Evolutionary conservation across 2,797 vertebrate species (phyloP).

Genomic region (Pangasius krempfi): DNA sequence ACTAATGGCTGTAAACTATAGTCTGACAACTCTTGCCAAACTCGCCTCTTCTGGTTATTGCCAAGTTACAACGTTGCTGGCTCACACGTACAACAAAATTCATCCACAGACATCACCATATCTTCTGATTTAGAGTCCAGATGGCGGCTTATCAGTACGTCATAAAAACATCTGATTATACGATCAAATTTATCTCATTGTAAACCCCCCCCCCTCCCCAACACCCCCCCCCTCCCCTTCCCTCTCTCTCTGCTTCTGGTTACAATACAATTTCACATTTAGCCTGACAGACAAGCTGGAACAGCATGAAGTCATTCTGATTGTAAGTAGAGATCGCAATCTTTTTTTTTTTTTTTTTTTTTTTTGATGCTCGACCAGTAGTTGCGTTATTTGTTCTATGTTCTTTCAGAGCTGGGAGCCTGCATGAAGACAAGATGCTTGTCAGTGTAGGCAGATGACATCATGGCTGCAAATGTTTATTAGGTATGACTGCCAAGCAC

Average conservation of each 20-base stretch:
- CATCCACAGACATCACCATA: constrained; percentile 23
- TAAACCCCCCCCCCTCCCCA: constrained; percentile 19
- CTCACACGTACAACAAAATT: constrained; percentile 27
- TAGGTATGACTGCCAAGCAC: constrained; percentile 34
- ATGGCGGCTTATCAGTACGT: constrained; percentile 43
- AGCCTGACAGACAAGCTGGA: constrained; percentile 38
- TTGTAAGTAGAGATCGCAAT: constrained; percentile 54
- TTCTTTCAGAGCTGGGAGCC: constrained; percentile 53
- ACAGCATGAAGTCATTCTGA: constrained; percentile 68
- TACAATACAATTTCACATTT: constrained; percentile 48
- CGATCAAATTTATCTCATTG: constrained; percentile 49
- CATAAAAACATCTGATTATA: constrained; percentile 53
- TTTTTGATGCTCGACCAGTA: constrained; percentile 58
- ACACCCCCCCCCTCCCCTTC: background rate
- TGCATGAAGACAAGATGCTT: constrained; percentile 67
- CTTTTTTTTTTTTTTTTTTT: constrained; percentile 29
- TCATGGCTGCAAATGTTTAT: constrained; percentile 64
- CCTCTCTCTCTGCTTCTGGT: background rate
- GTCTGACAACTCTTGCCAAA: constrained; percentile 12
- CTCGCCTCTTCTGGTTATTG: background rate
- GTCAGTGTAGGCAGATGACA: constrained; percentile 67
- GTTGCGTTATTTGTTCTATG: constrained; percentile 47
- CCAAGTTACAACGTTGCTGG: constrained; percentile 35
- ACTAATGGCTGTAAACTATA: constrained; percentile 12
- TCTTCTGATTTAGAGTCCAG: constrained; percentile 32